These are phyloP conservation scores for Thamnophis elegans DNA, from an alignment of 2,797 vertebrate genomes.

Conservation along the genomic window DNA sequence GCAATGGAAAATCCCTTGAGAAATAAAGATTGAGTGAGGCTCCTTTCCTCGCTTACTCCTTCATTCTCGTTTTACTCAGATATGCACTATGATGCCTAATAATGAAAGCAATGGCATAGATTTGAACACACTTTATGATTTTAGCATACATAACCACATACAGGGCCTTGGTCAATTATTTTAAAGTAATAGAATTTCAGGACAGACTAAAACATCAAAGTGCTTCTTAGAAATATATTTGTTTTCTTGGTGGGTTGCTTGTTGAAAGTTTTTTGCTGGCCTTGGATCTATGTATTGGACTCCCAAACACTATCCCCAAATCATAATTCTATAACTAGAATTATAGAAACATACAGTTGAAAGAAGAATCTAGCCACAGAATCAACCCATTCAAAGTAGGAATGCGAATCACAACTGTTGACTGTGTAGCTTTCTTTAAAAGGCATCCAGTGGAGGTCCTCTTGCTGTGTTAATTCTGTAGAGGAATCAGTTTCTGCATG, in stretches of 20 bases:
- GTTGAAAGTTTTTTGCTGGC: neutral
- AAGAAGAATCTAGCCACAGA: neutral
- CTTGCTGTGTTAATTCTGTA: neutral
- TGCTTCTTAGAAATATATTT: neutral
- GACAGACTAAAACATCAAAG: neutral
- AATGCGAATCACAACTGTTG: neutral
- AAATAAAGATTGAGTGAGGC: neutral
- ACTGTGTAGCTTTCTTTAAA: no score
- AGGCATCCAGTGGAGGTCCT: neutral
- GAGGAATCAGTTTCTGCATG: neutral
- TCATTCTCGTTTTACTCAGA: neutral
- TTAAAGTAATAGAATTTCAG: neutral
- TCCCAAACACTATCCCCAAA: neutral
- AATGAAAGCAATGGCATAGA: neutral
- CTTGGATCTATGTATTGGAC: neutral
- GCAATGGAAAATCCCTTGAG: neutral
- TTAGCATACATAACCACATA: neutral
- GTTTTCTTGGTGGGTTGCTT: neutral
- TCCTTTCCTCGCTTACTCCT: neutral
- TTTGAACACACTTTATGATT: neutral
- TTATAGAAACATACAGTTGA: neutral
- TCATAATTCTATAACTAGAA: neutral
- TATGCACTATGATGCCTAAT: no score
- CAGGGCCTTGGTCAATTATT: neutral
- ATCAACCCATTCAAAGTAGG: neutral